phyloP scores from a whole-genome alignment of 2,113 vertebrate genomes.

The Theristicus caerulescens region DNA sequence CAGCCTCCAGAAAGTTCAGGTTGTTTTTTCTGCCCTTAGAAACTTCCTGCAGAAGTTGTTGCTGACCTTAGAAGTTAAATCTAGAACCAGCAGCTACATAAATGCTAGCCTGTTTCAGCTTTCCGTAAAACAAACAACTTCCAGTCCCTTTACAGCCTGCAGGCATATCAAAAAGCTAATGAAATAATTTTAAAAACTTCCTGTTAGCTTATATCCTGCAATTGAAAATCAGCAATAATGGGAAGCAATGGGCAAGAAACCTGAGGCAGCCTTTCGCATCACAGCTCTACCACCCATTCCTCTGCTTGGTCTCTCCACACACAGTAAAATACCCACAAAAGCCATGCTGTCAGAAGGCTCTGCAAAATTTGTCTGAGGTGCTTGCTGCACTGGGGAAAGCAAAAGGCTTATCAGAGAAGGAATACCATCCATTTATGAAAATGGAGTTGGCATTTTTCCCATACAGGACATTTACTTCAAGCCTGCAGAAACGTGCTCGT shows the following conservation, averaged over 20 bases:
- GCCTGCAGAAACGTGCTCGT: neutral
- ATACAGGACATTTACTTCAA: neutral
- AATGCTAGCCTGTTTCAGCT: neutral
- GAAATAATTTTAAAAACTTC: neutral
- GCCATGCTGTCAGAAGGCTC: neutral
- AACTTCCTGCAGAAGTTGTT: neutral
- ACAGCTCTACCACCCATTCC: neutral
- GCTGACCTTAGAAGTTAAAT: neutral
- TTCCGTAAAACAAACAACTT: neutral
- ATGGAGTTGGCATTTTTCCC: neutral
- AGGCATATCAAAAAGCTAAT: neutral
- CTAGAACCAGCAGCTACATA: neutral
- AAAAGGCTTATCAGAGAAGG: neutral
- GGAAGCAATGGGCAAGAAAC: neutral
- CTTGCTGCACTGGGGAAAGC: neutral
- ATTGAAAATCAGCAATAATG: neutral
- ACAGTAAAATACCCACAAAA: neutral
- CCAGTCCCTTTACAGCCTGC: neutral
- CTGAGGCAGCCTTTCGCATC: neutral
- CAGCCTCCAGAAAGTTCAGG: neutral
- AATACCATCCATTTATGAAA: neutral
- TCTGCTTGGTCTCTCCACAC: rapidly evolving
- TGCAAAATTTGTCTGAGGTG: neutral
- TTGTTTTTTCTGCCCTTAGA: neutral
- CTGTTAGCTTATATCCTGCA: neutral